Percentiles rank a stretch among this genome's conserved stretches.
phyloP scores from a whole-genome alignment of 2,888 invertebrate genomes.

The Labia minor region DNA sequence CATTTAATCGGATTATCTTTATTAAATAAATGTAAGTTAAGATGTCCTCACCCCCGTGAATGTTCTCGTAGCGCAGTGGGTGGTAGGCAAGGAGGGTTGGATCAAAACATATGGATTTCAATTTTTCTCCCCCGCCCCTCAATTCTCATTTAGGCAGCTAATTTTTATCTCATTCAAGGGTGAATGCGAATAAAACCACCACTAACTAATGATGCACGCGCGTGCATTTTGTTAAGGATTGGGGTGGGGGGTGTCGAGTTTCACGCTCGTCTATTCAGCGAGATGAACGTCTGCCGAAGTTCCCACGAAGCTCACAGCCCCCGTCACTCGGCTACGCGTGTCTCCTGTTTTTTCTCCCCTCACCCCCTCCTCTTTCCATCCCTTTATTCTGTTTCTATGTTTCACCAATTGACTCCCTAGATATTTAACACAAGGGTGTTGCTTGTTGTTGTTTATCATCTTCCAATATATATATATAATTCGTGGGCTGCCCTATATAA shows the following conservation, averaged over 20 bases:
- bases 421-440: neutral
- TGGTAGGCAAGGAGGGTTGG: neutral
- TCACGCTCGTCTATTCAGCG: neutral
- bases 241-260: neutral
- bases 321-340: neutral
- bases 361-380: neutral
- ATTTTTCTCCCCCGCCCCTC: neutral
- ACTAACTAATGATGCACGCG: constrained; percentile 7
- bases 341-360: neutral
- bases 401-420: neutral
- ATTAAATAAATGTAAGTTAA: too few relatives aligned
- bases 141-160: neutral
- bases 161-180: neutral
- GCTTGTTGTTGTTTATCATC: constrained; percentile 13
- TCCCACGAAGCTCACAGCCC: neutral
- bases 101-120: neutral
- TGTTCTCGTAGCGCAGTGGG: too few relatives aligned
- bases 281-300: neutral
- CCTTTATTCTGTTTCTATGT: neutral
- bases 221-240: neutral
- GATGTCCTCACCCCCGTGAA: too few relatives aligned
- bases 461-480: neutral
- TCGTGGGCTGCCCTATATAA: neutral
- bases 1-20: too few relatives aligned
- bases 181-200: neutral